These are phyloP conservation scores for Otolemur garnettii DNA, from an alignment of 2,113 vertebrate genomes.

Conservation along the genomic window DNA sequence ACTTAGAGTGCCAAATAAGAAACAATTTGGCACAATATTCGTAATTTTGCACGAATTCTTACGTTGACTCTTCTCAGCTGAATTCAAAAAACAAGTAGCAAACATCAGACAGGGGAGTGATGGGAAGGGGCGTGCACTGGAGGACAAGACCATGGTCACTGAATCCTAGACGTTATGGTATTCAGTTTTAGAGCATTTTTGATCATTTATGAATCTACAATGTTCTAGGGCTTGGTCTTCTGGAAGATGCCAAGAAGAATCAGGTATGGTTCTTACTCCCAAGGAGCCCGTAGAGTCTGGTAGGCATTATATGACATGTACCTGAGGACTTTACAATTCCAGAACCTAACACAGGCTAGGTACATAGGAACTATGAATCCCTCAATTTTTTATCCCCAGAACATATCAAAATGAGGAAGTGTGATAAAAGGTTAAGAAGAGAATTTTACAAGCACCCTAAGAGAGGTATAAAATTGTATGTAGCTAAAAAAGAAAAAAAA, in stretches of 20 bases:
- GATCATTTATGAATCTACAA: background rate
- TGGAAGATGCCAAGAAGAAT: background rate
- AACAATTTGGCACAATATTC: conserved; percentile 8
- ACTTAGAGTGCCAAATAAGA: conserved; percentile 25
- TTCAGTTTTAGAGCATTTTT: background rate
- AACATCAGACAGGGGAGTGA: background rate
- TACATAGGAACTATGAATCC: background rate
- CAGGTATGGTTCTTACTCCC: background rate
- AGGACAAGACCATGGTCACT: background rate
- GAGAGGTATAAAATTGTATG: background rate
- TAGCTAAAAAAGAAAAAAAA: no score
- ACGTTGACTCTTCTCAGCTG: background rate
- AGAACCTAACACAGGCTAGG: background rate
- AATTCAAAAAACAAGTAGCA: conserved; percentile 42
- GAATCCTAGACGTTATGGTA: background rate
- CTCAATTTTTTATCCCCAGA: background rate
- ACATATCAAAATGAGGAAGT: conserved; percentile 2
- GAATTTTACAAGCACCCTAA: background rate
- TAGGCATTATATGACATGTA: fast-evolving
- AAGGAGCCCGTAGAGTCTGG: background rate
- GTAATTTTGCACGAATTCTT: conserved; percentile 20
- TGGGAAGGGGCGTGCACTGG: background rate
- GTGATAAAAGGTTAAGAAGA: background rate
- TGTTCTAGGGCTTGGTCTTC: background rate
- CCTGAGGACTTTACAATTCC: background rate